Evolutionary conservation across 2,797 vertebrate species (phyloP), one percentile per base, ranked within the genome.

Genomic region (Spizella passerina): DNA sequence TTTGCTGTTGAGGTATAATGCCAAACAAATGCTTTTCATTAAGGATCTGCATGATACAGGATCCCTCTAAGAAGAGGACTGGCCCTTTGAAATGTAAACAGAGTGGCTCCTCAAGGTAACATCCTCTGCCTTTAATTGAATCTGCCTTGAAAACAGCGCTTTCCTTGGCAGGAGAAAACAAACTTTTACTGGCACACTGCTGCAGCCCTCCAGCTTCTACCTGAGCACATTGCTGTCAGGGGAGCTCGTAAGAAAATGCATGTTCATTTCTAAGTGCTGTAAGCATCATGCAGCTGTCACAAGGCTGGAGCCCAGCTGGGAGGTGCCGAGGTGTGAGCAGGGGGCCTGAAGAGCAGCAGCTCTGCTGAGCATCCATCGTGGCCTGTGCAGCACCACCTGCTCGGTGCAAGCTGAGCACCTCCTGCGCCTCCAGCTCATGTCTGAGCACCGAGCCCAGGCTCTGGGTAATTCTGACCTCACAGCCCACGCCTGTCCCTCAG

Each of bases 21-120:
- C 73, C 47, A 50, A 92, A 78, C 96, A 96, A 96, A 95, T 88
- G 93, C 89, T 96, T 94, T 96, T 94, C 92, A 94, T 94, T 86
- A 91, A 75, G 47, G 79, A 69, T 70, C 90, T 65, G 32, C 56
- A 63, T 73, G 91, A 85, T 92, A 79, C 88, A 86, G 82, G 60
- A 75, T 86, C 66, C 39, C 76, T 66, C 69, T 75, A 81, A 92
- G 82, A 70, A 36, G 91, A 65, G 82, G 75, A 43, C 77, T 14
- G 24, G 84, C 72, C 41, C 82, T 96, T 94, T 94, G 90, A 96
- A 95, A 92, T 93, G 91, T 87, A 86, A 93, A 93, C 94, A 79
- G 32, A 88, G 92, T n/a, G 71, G 66, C 57, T 94, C 63, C 79
- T 77, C 69, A 61, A 82, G 91, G 94, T 79, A 82, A 91, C 85